phyloP scores from a whole-genome alignment of 2,888 invertebrate species.

The Nephrotoma appendiculata region DNA sequence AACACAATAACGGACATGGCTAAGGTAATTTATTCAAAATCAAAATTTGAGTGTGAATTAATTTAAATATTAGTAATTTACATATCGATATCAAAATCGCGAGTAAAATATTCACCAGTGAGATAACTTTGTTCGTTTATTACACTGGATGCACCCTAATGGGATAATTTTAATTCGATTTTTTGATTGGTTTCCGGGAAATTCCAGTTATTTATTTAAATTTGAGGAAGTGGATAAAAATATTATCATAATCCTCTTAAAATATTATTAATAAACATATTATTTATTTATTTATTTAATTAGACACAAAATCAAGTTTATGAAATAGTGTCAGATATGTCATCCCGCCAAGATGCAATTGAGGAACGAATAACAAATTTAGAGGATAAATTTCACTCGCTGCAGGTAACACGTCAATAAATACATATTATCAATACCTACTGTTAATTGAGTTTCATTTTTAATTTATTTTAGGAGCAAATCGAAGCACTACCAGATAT shows the following conservation, averaged over 20 bases:
- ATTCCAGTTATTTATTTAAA: too few species aligned
- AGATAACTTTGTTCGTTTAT: too few species aligned
- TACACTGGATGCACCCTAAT: too few species aligned
- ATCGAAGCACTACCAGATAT: constrained; percentile 73
- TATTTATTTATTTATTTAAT: constrained; percentile 4
- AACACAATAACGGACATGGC: constrained; percentile 99
- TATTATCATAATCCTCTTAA: too few species aligned
- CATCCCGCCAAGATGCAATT: constrained; percentile 80
- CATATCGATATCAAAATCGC: too few species aligned
- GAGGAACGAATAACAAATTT: constrained; percentile 86
- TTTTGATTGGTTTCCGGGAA: too few species aligned
- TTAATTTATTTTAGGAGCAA: constrained; percentile 44
- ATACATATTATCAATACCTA: not conserved
- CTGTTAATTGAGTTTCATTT: not conserved
- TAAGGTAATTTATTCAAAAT: constrained; percentile 55
- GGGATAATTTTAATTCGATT: too few species aligned
- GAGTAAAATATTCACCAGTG: too few species aligned
- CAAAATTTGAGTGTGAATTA: not conserved
- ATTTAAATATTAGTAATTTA: too few species aligned
- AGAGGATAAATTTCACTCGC: constrained; percentile 76
- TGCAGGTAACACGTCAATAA: constrained; percentile 44
- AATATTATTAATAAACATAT: constrained; percentile 7
- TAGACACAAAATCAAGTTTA: constrained; percentile 98
- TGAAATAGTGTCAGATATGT: constrained; percentile 96
- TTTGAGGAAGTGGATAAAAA: not conserved